Base-by-base conservation (phyloP, 2,888 invertebrate genomes). In the Pseudoips prasinana region DNA sequence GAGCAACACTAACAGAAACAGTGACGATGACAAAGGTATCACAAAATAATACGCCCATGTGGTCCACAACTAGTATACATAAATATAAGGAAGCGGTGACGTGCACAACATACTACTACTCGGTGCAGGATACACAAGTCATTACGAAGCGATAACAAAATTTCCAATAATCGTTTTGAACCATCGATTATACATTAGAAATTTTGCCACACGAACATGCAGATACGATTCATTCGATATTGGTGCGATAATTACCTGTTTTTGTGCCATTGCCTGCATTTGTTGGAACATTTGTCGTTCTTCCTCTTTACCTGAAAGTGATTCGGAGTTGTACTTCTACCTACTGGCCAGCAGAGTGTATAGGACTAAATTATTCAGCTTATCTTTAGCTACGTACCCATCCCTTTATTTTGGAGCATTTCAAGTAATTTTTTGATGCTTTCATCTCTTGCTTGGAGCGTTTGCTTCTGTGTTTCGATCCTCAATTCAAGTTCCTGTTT, bases 341-440 rank as follows among this genome's bases (percentile, higher is more conserved):
- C 36, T 28, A 33, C 29, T 22, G 30, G 31, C 32, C 28, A 35
- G 11, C 30, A 42, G 31, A 43, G 37, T 33, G 35, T 25, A 29
- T 20, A 40, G 22, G 22, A 42, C 29, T 32, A 44, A 28, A 38
- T 46, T 35, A 43, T 44, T 38, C 18, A 39, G 25, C 39, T 37
- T 32, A 37, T 29, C 22, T 36, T 22, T 25, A 33, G 29, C 44
- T 57, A 86, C 96, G 92, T 91, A 96, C 97, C 96, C 92, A 97
- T 95, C 82, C 97, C 97, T 90, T 97, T 98, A 79, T 95, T 97
- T 85, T 98, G 98, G 41, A 99, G 92, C 98, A 99, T 98, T 91
- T 99, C 98, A 71, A 99, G 91, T 66, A 99, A 92, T 87, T 98
- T 98, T 90, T 98, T 98, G 79, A 99, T 98, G 85, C 98, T 98